Percentiles rank a stretch among this genome's conserved stretches.
These are phyloP conservation scores for Potamarius usumacintae DNA, from an alignment of 2,113 vertebrate species.

Conservation along the genomic window DNA sequence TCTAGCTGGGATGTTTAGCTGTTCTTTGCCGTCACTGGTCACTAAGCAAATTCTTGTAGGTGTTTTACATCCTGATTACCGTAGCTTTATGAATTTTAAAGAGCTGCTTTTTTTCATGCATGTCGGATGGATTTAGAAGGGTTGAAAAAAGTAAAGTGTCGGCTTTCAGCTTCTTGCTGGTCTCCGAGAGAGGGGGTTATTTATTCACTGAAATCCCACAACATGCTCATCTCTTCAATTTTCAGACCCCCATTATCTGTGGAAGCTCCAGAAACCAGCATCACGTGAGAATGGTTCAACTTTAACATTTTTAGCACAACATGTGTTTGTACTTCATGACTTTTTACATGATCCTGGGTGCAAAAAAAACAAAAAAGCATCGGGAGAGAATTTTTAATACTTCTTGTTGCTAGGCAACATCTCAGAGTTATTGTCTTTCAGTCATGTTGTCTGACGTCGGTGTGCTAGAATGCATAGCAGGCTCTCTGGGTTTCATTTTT, in stretches of 20 bases:
- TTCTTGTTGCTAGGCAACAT: constrained; percentile 59
- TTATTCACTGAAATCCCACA: neutral
- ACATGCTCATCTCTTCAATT: neutral
- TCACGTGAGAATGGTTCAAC: neutral
- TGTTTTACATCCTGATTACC: neutral
- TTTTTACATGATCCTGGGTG: constrained; percentile 38
- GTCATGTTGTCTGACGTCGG: constrained; percentile 53
- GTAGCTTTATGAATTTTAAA: neutral
- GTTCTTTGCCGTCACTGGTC: constrained; percentile 4
- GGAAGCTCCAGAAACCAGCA: neutral
- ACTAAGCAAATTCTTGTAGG: neutral
- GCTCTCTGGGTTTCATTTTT: constrained; percentile 27
- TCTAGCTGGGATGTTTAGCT: neutral
- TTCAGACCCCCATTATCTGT: neutral
- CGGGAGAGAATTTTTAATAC: constrained; percentile 49
- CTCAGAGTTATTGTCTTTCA: constrained; percentile 59
- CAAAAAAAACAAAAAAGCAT: constrained; percentile 12
- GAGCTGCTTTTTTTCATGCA: neutral
- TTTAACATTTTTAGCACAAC: constrained; percentile 24
- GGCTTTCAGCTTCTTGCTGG: neutral
- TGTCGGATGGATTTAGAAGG: neutral
- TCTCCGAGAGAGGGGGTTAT: neutral
- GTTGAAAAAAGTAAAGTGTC: neutral
- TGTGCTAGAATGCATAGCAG: neutral
- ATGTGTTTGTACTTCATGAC: constrained; percentile 37